A percentile compares a stretch with the other conserved stretches of the same genome.
These are phyloP conservation scores for Folsomia candida DNA, from an alignment of 2,888 invertebrate species.

Conservation along the genomic window DNA sequence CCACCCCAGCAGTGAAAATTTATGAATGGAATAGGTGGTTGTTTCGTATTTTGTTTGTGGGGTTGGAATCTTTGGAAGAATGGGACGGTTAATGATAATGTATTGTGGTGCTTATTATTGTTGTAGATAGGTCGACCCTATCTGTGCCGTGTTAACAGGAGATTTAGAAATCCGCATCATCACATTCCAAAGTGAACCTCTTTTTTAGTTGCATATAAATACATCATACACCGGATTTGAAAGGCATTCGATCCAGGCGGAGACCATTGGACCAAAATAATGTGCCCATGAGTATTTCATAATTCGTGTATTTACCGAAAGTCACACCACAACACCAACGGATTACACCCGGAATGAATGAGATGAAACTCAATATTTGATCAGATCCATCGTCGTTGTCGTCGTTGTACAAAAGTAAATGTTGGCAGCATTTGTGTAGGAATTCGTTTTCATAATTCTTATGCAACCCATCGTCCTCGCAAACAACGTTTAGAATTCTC, in stretches of 20 bases:
- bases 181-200: conserved; percentile 35
- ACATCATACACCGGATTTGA: too few species aligned
- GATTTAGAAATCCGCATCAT: conserved; percentile 39
- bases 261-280: too few species aligned
- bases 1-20: background rate
- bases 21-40: conserved; percentile 10
- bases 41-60: conserved; percentile 13
- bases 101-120: conserved; percentile 47
- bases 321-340: background rate
- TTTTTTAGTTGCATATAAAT: background rate
- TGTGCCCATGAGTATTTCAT: background rate
- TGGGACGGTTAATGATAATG: conserved; percentile 51
- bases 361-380: background rate
- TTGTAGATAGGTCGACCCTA: conserved; percentile 17
- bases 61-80: conserved; percentile 32
- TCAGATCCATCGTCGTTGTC: background rate
- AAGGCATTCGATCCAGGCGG: too few species aligned
- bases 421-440: background rate
- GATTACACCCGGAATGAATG: background rate
- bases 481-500: too few species aligned
- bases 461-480: too few species aligned
- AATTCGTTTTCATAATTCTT: background rate
- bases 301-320: background rate
- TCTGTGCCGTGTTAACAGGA: conserved; percentile 32
- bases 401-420: too few species aligned